Evolutionary conservation across 2,797 vertebrate species (phyloP), one percentile per base, ranked within the genome.

Genomic region (Acridotheres tristis): DNA sequence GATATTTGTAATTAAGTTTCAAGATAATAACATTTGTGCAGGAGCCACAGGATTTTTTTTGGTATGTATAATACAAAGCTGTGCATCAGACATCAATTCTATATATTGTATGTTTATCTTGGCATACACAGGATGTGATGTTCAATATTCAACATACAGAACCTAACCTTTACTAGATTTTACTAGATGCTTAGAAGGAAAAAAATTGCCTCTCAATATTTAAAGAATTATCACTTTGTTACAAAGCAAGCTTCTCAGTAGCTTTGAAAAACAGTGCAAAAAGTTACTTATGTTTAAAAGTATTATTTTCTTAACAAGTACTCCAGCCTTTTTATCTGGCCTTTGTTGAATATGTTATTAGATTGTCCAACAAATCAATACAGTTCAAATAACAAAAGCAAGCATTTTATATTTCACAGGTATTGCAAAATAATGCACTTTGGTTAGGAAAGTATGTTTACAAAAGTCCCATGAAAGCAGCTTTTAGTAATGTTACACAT

Each of bases 1-100:
- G 98, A 96, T 96, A 86, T 97, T 93, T 98, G 97, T 71, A 51
- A 26, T 57, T 58, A 98, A 91, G 91, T 98, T 94, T 97, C 98
- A 67, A 97, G 96, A 98, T 50, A 97, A 97, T 15, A 97, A 96
- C 55, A 59, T 66, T 59, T 97, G 85, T 40, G 58, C 90, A 38
- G 97, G 96, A 91, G 97, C 97, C 91, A 98, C 95, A 96, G 81
- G 98, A 74, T 93, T 98, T 79, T 79, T 76, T 98, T 96, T 98
- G 85, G 97, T 98, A 83, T 89, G 36, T 55, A 3, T 66, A 34
- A 51, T 26, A 73, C 29, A 73, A 89, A 84, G 25, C 10, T 36
- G 27, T 30, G 18, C 45, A 59, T 65, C 36, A 61, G 25, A 47
- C 16, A 50, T 58, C 29, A 63, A 51, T 57, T 51, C 36, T 63